phyloP scores from a whole-genome alignment of 1,140 invertebrate genomes.

The Triops longicaudatus region DNA sequence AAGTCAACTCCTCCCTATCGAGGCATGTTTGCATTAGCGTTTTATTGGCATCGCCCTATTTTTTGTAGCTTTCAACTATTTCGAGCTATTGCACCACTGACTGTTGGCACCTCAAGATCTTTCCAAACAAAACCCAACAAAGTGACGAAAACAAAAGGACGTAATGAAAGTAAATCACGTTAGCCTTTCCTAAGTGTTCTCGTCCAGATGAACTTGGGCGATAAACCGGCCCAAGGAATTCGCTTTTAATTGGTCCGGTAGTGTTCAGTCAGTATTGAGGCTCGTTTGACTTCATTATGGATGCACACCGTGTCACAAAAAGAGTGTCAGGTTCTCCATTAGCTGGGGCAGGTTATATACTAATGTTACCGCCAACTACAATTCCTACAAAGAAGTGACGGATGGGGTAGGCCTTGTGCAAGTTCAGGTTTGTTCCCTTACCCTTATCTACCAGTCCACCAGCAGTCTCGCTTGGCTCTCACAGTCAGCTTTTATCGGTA shows the following conservation, averaged over 20 bases:
- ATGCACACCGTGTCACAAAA: not conserved
- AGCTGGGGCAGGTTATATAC: not conserved
- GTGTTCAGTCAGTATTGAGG: not conserved
- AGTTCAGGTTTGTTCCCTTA: not conserved
- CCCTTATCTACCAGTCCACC: not conserved
- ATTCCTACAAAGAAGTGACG: not conserved
- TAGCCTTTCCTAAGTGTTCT: not conserved
- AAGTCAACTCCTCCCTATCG: slow-evolving; percentile 7
- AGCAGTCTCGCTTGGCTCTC: not conserved
- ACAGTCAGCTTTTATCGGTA: not conserved
- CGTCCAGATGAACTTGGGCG: not conserved
- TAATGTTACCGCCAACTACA: not conserved
- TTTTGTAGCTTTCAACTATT: not conserved
- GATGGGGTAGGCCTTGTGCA: not conserved
- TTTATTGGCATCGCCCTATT: slow-evolving; percentile 9
- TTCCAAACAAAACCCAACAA: too few species aligned
- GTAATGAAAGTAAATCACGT: not conserved
- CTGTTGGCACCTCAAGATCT: not conserved
- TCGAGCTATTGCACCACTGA: not conserved
- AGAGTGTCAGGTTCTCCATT: not conserved
- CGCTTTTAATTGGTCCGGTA: not conserved
- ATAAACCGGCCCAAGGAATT: not conserved
- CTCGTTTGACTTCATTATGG: not conserved
- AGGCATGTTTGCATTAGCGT: slow-evolving; percentile 3
- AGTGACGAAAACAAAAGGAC: not conserved